These are phyloP conservation scores for Enteromius viviparus DNA, from an alignment of 2,797 vertebrate species.

Conservation along the genomic window DNA sequence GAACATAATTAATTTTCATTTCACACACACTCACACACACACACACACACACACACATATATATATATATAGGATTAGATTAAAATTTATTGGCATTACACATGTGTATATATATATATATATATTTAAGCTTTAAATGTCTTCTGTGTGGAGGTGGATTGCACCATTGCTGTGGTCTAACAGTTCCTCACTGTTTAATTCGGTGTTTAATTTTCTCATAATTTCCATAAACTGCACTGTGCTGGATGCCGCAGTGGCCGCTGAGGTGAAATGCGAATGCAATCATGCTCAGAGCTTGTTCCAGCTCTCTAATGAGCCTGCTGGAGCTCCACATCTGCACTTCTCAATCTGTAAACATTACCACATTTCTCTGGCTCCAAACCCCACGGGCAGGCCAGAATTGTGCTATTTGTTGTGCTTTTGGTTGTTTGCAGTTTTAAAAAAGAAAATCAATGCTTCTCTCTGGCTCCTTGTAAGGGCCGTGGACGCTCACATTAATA, in stretches of 20 bases:
- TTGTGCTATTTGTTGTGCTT: constrained; percentile 15
- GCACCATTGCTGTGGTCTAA: background rate
- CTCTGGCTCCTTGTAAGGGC: background rate
- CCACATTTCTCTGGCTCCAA: too few species aligned
- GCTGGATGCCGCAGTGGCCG: background rate
- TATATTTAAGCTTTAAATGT: background rate
- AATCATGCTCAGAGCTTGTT: background rate
- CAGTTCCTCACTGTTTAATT: background rate
- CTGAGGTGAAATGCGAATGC: background rate
- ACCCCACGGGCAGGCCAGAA: background rate
- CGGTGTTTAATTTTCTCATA: background rate
- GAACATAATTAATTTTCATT: background rate
- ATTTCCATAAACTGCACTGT: background rate
- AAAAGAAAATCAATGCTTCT: constrained; percentile 19
- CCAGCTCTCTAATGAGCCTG: background rate
- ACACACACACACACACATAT: too few species aligned
- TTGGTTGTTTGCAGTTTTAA: constrained; percentile 2
- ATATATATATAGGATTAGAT: too few species aligned
- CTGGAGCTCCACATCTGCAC: background rate
- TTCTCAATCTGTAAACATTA: constrained; percentile 4
- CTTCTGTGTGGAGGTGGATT: background rate
- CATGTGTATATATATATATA: too few species aligned
- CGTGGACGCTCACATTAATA: constrained; percentile 4
- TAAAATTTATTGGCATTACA: too few species aligned
- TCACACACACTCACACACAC: too few species aligned